A percentile compares a stretch with the other conserved stretches of the same genome.
Conservation (phyloP, 2,888 invertebrate species). For the Rhorus exstirpatorius region DNA sequence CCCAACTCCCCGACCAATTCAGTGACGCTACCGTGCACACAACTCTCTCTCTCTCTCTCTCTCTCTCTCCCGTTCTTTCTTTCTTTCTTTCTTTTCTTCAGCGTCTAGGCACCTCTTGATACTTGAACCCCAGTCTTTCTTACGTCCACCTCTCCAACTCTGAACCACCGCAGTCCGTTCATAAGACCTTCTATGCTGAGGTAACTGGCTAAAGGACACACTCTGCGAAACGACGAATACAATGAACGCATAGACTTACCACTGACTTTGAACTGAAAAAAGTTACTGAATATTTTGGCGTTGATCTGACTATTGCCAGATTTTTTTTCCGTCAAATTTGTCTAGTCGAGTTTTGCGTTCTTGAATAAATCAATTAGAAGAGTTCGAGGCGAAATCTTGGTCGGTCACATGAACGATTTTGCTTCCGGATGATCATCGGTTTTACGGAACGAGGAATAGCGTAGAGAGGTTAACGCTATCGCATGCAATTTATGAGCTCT, state of each 20-base stretch:
- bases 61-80: slow-evolving; percentile 45
- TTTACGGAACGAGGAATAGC: slow-evolving; percentile 60
- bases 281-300: neutral
- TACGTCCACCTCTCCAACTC: slow-evolving; percentile 42
- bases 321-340: slow-evolving; percentile 10
- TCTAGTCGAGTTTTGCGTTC: slow-evolving; percentile 17
- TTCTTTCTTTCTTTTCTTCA: slow-evolving; percentile 59
- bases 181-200: slow-evolving; percentile 6
- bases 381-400: slow-evolving; percentile 79
- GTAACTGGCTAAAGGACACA: slow-evolving; percentile 37
- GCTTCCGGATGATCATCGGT: slow-evolving; percentile 42
- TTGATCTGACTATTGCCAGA: neutral
- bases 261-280: neutral
- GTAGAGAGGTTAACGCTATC: slow-evolving; percentile 77
- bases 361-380: slow-evolving; percentile 80
- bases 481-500: slow-evolving; percentile 84
- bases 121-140: slow-evolving; percentile 67
- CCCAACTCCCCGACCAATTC: slow-evolving; percentile 71
- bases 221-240: neutral
- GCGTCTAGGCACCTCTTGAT: slow-evolving; percentile 79
- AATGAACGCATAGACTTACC: neutral
- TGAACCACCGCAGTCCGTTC: slow-evolving; percentile 55
- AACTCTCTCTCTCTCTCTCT: slow-evolving; percentile 63
- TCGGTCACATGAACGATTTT: slow-evolving; percentile 74
- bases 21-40: slow-evolving; percentile 58